Base-by-base conservation (phyloP, 2,113 vertebrate genomes). In the Pipa parva region DNA sequence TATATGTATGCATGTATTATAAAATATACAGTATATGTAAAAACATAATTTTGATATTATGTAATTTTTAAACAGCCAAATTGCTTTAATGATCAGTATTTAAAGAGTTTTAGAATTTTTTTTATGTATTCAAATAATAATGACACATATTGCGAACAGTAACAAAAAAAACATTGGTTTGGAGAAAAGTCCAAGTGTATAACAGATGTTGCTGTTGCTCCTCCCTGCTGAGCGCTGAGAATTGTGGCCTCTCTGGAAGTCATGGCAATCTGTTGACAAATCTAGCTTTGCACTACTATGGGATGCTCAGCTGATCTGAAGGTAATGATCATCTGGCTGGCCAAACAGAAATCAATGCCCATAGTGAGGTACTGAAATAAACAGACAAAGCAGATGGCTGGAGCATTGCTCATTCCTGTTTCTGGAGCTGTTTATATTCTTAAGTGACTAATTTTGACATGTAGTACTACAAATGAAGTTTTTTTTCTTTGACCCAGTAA, bases 201-300 rank as follows among this genome's bases (percentile, higher is more conserved):
- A 80, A 82, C 93, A 92, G 91, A 89, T 94, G 91, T 84, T 85
- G 80, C 78, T 74, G 74, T 87, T 84, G 79, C 81, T 88, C 81
- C 86, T 89, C 80, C 88, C 88, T 72, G 66, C 81, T 64, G 59
- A 78, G 80, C 76, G 63, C 65, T 51, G 72, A 73, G 79, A 76
- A 72, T 75, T 74, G 67, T 75, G 77, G 72, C 77, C 76, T 77
- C 71, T 81, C 72, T 4, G 74, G 83, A 84, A 82, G 82, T 75
- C 76, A 78, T 73, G 24, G 13, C 83, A 83, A 83, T 89, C 87
- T 88, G 87, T 78, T 85, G 83, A 81, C 85, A 79, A 79, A 77
- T 83, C 73, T 71, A 64, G 72, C 72, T 77, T 71, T 69, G 54
- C 68, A 78, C 72, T 75, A 72, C 78, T 70, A 49, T 0, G 65